Percentiles rank a stretch among this genome's conserved stretches.
phyloP scores from a whole-genome alignment of 2,113 vertebrate species.

The Rhadina sibilatrix region DNA sequence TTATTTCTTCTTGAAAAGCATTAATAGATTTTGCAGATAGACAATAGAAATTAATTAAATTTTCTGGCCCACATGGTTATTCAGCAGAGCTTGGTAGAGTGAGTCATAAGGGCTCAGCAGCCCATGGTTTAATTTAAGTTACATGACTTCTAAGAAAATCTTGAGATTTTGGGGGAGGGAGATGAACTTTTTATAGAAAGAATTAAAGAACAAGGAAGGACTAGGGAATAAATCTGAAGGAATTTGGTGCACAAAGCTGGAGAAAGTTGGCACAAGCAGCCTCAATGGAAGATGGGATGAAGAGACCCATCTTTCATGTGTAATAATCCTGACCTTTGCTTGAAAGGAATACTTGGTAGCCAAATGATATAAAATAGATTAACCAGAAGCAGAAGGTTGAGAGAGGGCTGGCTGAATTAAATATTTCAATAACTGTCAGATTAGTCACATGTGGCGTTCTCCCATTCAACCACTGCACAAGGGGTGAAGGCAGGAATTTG shows the following conservation, averaged over 20 bases:
- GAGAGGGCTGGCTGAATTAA: not conserved
- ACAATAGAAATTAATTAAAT: constrained; percentile 36
- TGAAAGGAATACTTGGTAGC: not conserved
- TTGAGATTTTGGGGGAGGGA: not conserved
- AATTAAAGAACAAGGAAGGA: not conserved
- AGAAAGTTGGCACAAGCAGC: not conserved
- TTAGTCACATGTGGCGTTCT: not conserved
- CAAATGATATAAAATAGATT: not conserved
- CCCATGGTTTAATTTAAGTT: not conserved
- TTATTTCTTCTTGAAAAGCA: not conserved
- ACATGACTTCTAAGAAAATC: not conserved
- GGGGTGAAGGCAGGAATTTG: not conserved
- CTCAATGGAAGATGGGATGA: not conserved
- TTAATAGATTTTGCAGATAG: constrained; percentile 15
- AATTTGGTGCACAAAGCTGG: not conserved
- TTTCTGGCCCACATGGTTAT: constrained; percentile 10
- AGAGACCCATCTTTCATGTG: not conserved
- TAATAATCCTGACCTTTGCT: not conserved
- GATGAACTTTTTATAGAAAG: not conserved
- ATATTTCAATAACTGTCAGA: not conserved
- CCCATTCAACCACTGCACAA: not conserved
- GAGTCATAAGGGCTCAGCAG: constrained; percentile 16
- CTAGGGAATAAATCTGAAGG: not conserved
- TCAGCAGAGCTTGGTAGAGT: not conserved
- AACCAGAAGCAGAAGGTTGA: not conserved